These are phyloP conservation scores for Nymphalis polychloros DNA, from an alignment of 2,888 invertebrate genomes.

Conservation along the genomic window DNA sequence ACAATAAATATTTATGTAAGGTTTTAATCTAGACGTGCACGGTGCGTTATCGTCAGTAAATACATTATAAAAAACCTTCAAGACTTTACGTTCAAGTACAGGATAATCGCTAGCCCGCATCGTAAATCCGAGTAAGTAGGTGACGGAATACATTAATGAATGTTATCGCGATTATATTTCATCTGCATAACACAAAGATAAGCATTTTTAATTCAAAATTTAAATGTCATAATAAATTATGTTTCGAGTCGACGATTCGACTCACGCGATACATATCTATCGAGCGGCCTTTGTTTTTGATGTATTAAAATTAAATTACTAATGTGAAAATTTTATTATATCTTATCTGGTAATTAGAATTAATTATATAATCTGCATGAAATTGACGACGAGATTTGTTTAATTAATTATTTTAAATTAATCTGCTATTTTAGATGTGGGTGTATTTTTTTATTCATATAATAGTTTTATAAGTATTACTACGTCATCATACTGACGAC, in stretches of 20 bases:
- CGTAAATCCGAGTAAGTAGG: slow-evolving; percentile 56
- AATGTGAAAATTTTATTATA: slow-evolving; percentile 3
- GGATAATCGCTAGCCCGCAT: slow-evolving; percentile 7
- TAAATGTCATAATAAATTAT: slow-evolving; percentile 61
- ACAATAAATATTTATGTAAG: no score
- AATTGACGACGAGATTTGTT: background rate
- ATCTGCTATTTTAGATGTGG: no score
- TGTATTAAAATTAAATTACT: slow-evolving; percentile 6
- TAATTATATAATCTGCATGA: background rate
- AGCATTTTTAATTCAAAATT: slow-evolving; percentile 50
- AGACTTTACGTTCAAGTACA: slow-evolving; percentile 1
- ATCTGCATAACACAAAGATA: slow-evolving; percentile 51
- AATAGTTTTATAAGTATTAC: no score
- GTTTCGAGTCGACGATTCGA: slow-evolving; percentile 47
- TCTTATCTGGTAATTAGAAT: background rate
- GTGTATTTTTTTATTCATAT: no score
- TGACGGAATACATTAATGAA: slow-evolving; percentile 55
- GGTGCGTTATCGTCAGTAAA: background rate
- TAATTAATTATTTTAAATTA: background rate
- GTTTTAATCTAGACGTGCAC: no score
- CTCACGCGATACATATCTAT: slow-evolving; percentile 53
- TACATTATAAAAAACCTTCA: background rate
- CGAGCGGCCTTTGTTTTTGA: slow-evolving; percentile 32
- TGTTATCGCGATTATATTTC: slow-evolving; percentile 53
- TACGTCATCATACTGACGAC: no score